These are phyloP conservation scores for Lasius fuliginosus DNA, from an alignment of 2,888 invertebrate species.

Conservation along the genomic window DNA sequence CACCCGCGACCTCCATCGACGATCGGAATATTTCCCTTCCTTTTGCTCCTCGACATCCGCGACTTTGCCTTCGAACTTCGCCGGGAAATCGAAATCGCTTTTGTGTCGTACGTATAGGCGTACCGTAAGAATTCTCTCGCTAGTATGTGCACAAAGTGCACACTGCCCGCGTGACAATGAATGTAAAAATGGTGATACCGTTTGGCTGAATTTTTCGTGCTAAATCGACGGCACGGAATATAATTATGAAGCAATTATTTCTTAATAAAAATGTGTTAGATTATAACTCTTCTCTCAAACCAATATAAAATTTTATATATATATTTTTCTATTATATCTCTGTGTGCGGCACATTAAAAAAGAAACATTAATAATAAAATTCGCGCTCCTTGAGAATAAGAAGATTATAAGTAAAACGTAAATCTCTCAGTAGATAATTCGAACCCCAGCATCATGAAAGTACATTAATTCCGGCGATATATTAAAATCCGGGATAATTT, in stretches of 20 bases:
- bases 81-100: conserved; percentile 43
- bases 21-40: conserved; percentile 49
- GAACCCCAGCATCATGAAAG: not conserved
- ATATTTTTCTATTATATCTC: not conserved
- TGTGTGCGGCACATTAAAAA: not conserved
- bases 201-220: conserved; percentile 16
- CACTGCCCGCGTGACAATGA: not conserved
- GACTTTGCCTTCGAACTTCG: conserved; percentile 46
- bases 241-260: not conserved
- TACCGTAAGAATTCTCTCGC: not conserved
- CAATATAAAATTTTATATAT: not conserved
- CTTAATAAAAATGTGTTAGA: not conserved
- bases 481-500: conserved; percentile 40
- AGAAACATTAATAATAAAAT: not conserved
- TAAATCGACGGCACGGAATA: not conserved
- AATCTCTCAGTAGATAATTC: not conserved
- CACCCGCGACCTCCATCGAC: conserved; percentile 5
- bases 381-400: not conserved
- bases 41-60: conserved; percentile 48
- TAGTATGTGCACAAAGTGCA: not conserved
- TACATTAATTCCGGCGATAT: not conserved
- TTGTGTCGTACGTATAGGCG: conserved; percentile 34
- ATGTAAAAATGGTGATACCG: conserved; percentile 4
- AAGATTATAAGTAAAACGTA: not conserved
- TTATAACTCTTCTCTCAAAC: not conserved